These are phyloP conservation scores for Otus sunia DNA, from an alignment of 2,113 vertebrate species.

Conservation along the genomic window DNA sequence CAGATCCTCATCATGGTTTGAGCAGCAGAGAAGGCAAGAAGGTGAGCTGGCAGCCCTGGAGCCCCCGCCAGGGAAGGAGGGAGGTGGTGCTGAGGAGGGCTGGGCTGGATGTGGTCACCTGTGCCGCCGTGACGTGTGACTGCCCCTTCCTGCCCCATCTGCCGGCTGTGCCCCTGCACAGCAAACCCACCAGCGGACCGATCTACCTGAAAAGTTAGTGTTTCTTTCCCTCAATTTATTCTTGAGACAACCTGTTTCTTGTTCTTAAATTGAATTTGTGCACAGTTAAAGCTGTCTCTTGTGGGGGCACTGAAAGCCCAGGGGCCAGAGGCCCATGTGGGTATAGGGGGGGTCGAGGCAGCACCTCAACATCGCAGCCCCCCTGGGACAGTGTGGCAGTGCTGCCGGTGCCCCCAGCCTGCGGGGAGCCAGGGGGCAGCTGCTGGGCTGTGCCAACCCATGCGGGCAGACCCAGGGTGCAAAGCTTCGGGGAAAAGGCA, in stretches of 20 bases:
- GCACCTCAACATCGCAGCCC: neutral
- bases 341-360: neutral
- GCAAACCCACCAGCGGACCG: neutral
- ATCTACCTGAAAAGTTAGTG: neutral
- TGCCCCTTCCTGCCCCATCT: neutral
- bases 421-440: rapidly evolving
- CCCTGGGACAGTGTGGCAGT: rapidly evolving
- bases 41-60: too few relatives aligned
- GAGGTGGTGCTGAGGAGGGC: neutral
- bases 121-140: rapidly evolving
- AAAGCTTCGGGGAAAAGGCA: neutral
- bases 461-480: rapidly evolving
- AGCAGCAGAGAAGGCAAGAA: neutral
- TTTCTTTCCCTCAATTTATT: neutral
- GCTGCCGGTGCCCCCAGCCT: neutral
- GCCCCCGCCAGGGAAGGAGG: neutral
- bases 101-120: neutral
- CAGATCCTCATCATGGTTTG: neutral
- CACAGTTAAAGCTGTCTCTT: neutral
- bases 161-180: neutral
- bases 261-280: neutral
- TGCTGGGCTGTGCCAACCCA: rapidly evolving
- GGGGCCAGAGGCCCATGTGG: neutral
- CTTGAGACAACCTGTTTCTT: neutral
- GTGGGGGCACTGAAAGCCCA: neutral